Evolutionary conservation across 2,797 vertebrate genomes (phyloP).

Genomic region (Melanotaenia pygmaea): DNA sequence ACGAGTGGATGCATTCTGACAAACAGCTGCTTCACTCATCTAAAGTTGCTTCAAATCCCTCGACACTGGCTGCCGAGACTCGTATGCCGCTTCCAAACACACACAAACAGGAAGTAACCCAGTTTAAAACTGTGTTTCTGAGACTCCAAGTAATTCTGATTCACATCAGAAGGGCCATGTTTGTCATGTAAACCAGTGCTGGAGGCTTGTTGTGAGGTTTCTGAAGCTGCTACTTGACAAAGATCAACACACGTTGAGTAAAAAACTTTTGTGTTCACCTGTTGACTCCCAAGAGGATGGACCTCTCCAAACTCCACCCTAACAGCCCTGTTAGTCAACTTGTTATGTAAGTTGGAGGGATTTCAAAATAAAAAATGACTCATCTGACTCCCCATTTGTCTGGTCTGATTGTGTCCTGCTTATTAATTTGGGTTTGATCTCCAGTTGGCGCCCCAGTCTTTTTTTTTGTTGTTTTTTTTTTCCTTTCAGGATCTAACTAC

Average conservation of each 20-base stretch:
- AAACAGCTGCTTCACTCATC: conserved; percentile 45
- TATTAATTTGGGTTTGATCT: too few species aligned
- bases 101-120: conserved; percentile 41
- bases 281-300: not conserved
- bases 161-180: conserved; percentile 14
- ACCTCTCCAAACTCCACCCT: not conserved
- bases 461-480: too few species aligned
- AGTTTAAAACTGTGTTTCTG: conserved; percentile 21
- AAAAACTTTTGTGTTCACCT: conserved; percentile 10
- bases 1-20: conserved; percentile 37
- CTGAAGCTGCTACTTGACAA: not conserved
- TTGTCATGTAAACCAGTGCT: conserved; percentile 6
- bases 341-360: too few species aligned
- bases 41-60: conserved; percentile 54
- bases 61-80: conserved; percentile 28
- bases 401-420: too few species aligned
- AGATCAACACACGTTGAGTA: conserved; percentile 2
- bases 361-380: too few species aligned
- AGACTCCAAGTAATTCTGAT: conserved; percentile 26
- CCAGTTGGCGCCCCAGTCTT: too few species aligned
- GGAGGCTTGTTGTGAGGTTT: not conserved
- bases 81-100: conserved; percentile 16
- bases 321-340: too few species aligned
- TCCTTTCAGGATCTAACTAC: too few species aligned
- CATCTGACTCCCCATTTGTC: too few species aligned